Evolutionary conservation across 2,113 vertebrate genomes (phyloP).

Genomic region (Hydrolagus affinis): DNA sequence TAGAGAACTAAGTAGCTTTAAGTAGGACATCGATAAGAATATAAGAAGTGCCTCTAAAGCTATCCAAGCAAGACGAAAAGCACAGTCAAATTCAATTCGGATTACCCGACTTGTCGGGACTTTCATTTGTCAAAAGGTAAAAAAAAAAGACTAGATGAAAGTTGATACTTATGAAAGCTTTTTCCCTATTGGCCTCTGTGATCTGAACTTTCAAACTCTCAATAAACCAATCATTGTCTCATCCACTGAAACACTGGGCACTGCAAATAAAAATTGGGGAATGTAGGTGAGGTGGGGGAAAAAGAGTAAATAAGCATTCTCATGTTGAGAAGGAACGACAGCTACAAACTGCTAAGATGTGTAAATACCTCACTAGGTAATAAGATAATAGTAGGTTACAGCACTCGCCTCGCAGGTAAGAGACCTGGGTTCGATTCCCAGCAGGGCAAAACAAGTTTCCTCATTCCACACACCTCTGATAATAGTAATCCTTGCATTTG

Average conservation of each 20-base stretch:
- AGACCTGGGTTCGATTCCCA: too few relatives aligned
- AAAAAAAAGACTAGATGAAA: not conserved
- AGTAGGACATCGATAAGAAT: conserved; percentile 20
- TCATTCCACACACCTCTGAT: too few relatives aligned
- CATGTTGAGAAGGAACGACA: too few relatives aligned
- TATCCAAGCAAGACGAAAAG: conserved; percentile 10
- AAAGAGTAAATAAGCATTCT: too few relatives aligned
- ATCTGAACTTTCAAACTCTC: conserved; percentile 19
- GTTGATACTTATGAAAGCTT: not conserved
- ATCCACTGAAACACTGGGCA: not conserved
- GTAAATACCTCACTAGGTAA: too few relatives aligned
- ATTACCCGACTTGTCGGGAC: not conserved
- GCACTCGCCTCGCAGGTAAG: too few relatives aligned
- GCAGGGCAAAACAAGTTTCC: too few relatives aligned
- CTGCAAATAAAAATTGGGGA: not conserved
- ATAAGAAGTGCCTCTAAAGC: conserved; percentile 23
- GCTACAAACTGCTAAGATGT: too few relatives aligned
- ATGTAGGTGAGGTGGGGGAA: too few relatives aligned
- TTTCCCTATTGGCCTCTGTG: not conserved
- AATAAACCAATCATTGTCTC: not conserved
- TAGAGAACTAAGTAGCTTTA: conserved; percentile 23
- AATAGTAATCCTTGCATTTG: too few relatives aligned
- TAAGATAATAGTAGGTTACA: too few relatives aligned
- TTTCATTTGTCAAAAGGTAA: not conserved
- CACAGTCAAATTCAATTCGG: conserved; percentile 2